These are phyloP conservation scores for Neotoma lepida DNA, from an alignment of 2,113 vertebrate genomes.

Conservation along the genomic window DNA sequence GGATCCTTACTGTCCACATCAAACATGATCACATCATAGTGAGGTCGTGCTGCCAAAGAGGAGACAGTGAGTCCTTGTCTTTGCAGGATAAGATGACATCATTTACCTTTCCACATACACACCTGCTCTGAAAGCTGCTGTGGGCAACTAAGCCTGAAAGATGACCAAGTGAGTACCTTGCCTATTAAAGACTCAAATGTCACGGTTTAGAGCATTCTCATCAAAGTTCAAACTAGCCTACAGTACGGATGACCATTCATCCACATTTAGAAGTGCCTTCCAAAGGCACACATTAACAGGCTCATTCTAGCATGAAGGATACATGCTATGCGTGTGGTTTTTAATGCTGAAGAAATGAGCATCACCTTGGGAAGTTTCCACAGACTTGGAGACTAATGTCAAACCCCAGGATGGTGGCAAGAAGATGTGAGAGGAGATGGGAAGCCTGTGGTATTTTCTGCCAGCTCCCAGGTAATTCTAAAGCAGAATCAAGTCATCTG, in stretches of 20 bases:
- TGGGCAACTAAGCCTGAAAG: not conserved
- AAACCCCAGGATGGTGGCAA: not conserved
- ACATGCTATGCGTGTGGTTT: not conserved
- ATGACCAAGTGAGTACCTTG: not conserved
- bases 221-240: not conserved
- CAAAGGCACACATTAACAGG: not conserved
- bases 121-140: not conserved
- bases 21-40: conserved; percentile 93
- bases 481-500: not conserved
- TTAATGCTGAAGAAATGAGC: not conserved
- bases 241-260: not conserved
- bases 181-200: not conserved
- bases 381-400: not conserved
- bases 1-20: conserved; percentile 97
- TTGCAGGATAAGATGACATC: not conserved
- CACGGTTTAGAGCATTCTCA: not conserved
- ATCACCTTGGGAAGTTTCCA: not conserved
- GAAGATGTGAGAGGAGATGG: not conserved
- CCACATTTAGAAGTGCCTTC: not conserved
- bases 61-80: not conserved
- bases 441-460: not conserved
- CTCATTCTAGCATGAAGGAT: not conserved
- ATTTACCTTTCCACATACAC: no score
- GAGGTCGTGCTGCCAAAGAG: conserved; percentile 81
- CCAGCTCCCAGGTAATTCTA: not conserved